A percentile compares a stretch with the other conserved stretches of the same genome.
phyloP scores from a whole-genome alignment of 1,140 invertebrate genomes.

The Papilio machaon region DNA sequence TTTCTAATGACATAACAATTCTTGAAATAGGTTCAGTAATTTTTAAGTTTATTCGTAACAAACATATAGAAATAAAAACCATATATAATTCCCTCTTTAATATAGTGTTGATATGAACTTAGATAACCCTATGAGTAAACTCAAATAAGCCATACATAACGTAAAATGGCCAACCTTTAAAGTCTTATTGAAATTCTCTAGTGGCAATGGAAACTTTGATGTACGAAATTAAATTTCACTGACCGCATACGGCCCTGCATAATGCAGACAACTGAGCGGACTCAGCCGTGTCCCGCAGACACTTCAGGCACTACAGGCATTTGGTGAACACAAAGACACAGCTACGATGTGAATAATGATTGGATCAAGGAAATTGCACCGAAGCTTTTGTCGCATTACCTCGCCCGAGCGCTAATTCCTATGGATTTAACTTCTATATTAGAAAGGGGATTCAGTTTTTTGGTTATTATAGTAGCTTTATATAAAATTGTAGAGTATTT shows the following conservation, averaged over 20 bases:
- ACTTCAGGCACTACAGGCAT: slow-evolving; percentile 47
- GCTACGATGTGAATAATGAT: slow-evolving; percentile 52
- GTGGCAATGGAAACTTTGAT: slow-evolving; percentile 67
- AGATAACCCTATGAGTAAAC: background rate
- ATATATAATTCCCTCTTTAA: background rate
- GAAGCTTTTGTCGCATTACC: slow-evolving; percentile 24
- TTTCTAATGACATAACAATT: too few species aligned
- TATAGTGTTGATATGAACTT: background rate
- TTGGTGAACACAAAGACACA: slow-evolving; percentile 51
- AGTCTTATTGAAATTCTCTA: slow-evolving; percentile 47
- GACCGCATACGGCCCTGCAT: slow-evolving; percentile 66
- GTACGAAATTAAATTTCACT: slow-evolving; percentile 74
- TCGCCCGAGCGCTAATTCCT: slow-evolving; percentile 21
- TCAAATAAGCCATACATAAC: background rate
- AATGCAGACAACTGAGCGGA: slow-evolving; percentile 65
- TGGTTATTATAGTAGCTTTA: slow-evolving; percentile 2
- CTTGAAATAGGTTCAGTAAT: too few species aligned
- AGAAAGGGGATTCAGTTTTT: slow-evolving; percentile 19
- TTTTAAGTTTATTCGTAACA: background rate
- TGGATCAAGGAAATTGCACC: slow-evolving; percentile 42
- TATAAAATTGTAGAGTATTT: background rate
- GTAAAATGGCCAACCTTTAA: background rate
- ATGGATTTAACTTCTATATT: slow-evolving; percentile 17
- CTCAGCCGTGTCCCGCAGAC: slow-evolving; percentile 51
- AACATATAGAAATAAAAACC: background rate